Percentiles rank a stretch among this genome's conserved stretches.
Conservation (phyloP, 2,888 invertebrate species). For the Drosophila parthenogenetica region DNA sequence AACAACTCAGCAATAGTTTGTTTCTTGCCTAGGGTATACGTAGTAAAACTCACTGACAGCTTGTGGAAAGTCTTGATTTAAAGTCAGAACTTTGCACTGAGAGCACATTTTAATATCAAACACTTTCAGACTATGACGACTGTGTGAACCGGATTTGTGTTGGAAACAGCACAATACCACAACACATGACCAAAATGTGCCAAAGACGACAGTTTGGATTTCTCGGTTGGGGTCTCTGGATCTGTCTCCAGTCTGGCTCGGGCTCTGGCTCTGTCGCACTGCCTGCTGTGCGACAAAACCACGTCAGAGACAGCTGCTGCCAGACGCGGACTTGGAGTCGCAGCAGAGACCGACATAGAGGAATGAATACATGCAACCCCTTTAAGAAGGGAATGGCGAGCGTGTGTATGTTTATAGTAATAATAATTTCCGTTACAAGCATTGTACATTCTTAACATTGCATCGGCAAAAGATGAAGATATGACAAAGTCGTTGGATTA, state of each 20-base stretch:
- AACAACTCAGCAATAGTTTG: too few relatives aligned
- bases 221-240: conserved; percentile 18
- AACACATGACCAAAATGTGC: conserved; percentile 57
- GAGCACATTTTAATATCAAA: conserved; percentile 34
- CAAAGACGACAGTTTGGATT: conserved; percentile 36
- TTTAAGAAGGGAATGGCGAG: background rate
- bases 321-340: conserved; percentile 21
- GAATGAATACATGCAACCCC: background rate
- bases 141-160: conserved; percentile 37
- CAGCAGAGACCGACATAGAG: background rate
- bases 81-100: conserved; percentile 3
- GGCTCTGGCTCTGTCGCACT: conserved; percentile 6
- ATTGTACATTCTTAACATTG: conserved; percentile 64
- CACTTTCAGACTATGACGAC: conserved; percentile 13
- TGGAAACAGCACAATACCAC: conserved; percentile 17
- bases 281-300: conserved; percentile 43
- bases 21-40: background rate
- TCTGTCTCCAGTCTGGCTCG: conserved; percentile 12
- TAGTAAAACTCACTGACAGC: conserved; percentile 1
- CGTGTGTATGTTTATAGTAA: conserved; percentile 4
- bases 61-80: conserved; percentile 26
- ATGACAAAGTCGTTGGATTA: background rate
- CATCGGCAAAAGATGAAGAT: conserved; percentile 42
- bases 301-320: conserved; percentile 39
- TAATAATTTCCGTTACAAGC: conserved; percentile 74